Evolutionary conservation across 2,888 invertebrate species (phyloP).

Genomic region (Ectropis crepuscularia): DNA sequence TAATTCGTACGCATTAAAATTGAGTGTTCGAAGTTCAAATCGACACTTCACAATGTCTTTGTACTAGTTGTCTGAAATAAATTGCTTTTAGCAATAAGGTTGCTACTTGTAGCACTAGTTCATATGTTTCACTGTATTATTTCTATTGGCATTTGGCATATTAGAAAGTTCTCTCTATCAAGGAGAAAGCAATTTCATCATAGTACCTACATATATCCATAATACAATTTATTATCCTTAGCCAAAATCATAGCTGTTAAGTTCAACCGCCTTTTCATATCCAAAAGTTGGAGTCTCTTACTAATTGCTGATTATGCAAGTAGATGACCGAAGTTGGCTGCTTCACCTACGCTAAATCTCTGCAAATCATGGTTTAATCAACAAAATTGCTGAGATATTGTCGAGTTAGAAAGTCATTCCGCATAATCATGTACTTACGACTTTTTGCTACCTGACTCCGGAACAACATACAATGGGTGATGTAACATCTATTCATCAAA

Average conservation of each 20-base stretch:
- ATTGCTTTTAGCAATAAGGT: no score
- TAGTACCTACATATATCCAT: no score
- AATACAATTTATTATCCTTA: conserved; percentile 16
- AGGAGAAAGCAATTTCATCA: no score
- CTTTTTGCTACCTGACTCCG: conserved; percentile 46
- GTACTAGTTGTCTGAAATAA: no score
- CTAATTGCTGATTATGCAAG: conserved; percentile 24
- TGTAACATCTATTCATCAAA: conserved; percentile 53
- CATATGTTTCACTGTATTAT: no score
- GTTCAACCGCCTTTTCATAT: conserved; percentile 19
- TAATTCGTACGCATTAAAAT: no score
- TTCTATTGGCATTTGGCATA: no score
- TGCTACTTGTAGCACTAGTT: no score
- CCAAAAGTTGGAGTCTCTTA: neutral
- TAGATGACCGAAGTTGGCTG: conserved; percentile 39
- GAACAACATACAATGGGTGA: conserved; percentile 63
- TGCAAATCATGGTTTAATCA: conserved; percentile 32
- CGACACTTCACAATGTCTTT: no score
- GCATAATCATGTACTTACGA: conserved; percentile 52
- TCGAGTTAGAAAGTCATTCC: conserved; percentile 65
- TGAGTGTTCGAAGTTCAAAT: no score
- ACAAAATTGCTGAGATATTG: conserved; percentile 29
- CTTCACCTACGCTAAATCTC: conserved; percentile 24
- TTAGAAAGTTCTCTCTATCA: no score
- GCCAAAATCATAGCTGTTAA: conserved; percentile 44